Base-by-base conservation (phyloP, 2,888 invertebrate species). In the Drosophila meridionalis region DNA sequence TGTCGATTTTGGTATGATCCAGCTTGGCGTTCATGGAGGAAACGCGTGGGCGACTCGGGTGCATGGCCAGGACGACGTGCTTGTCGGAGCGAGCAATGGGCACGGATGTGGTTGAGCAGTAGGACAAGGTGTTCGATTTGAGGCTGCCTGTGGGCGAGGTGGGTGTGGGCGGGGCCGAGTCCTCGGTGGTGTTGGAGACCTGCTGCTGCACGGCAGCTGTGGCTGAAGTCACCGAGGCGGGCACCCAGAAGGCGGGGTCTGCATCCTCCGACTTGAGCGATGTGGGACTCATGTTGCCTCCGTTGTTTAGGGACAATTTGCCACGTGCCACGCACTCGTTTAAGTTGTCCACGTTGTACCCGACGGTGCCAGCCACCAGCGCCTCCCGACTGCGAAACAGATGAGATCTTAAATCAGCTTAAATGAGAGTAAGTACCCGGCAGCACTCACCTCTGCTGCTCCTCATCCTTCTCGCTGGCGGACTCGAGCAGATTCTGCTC, bases 11-110 rank as follows among this genome's bases (percentile, higher is more conserved):
- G 11, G 94, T 94, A 81, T 95, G 95, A 90, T 95, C 95, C 76
- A 96, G 92, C 79, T 95, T 95, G 56, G 95, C 94, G 78, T 95
- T 95, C 95, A 95, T 95, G 28, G 95, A 94, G 26, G 94, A 93
- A 4, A 94, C 93, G 52, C 93, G 93, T 0, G 94, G 94, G 4
- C 94, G 85, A 8, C 92, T 83, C 1, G 94, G 94, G 73, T 93
- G 93, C 91, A 93, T 94, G 30, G 94, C 93, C 55, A 95, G 92
- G 0, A 95, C 94, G 61, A 95, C 93, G 68, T 94, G 94, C 70
- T 94, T 94, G 48, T 95, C 95, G 47, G 93, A 93, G 6, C 94
- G 89, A 1, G 93, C 93, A 30, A 94, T 93, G n/a, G 93, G 92
- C 53, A 93, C 92, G 9, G 92, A 92, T 8, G 89, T 81, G 0